Evolutionary conservation across 2,888 invertebrate genomes (phyloP).

Genomic region (Melipona beecheii): DNA sequence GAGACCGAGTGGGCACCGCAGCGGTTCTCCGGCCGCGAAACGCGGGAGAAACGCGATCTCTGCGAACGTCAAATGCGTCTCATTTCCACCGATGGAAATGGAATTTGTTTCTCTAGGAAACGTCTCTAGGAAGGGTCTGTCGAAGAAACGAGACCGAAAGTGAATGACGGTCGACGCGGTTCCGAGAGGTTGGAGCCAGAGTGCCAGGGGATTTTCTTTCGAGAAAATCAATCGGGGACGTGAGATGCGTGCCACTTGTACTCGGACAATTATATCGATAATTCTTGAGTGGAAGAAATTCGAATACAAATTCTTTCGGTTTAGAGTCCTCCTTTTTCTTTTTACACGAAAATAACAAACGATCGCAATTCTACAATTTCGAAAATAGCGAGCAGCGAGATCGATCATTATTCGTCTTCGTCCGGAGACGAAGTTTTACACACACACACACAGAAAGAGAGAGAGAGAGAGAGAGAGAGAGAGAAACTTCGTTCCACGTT

Average conservation of each 20-base stretch:
- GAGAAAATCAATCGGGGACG: background rate
- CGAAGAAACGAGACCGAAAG: background rate
- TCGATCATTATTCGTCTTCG: background rate
- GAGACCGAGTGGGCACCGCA: constrained; percentile 27
- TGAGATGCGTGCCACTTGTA: background rate
- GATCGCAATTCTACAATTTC: too few relatives aligned
- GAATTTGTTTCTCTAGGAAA: background rate
- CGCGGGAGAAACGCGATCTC: background rate
- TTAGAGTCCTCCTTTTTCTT: too few relatives aligned
- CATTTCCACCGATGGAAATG: background rate
- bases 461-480: background rate
- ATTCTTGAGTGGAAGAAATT: too few relatives aligned
- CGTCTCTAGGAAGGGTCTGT: too few relatives aligned
- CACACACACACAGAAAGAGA: too few relatives aligned
- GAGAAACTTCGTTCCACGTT: background rate
- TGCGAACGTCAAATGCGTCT: background rate
- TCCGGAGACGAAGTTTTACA: background rate
- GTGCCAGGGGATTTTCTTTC: background rate
- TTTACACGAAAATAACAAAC: too few relatives aligned
- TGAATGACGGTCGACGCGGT: background rate
- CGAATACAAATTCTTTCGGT: too few relatives aligned
- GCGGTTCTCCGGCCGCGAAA: constrained; percentile 46
- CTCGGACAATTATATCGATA: background rate
- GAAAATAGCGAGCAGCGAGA: background rate
- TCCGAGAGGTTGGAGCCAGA: background rate